phyloP scores from a whole-genome alignment of 2,888 invertebrate genomes.

The Spodoptera picta region DNA sequence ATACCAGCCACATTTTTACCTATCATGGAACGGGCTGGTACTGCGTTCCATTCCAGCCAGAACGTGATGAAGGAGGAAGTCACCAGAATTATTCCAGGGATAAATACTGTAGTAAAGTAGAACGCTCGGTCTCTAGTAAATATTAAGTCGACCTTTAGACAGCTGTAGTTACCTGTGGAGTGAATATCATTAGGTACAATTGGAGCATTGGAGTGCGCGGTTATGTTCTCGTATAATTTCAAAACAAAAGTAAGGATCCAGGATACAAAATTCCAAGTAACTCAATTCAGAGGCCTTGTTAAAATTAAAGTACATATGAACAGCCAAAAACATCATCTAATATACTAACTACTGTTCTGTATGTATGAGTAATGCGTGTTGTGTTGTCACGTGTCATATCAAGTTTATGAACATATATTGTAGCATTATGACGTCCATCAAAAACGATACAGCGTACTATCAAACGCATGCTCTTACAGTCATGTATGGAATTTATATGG shows the following conservation, averaged over 20 bases:
- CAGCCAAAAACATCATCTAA: slow-evolving; percentile 69
- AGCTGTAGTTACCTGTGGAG: slow-evolving; percentile 95
- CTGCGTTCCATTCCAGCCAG: slow-evolving; percentile 97
- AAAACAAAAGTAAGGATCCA: slow-evolving; percentile 64
- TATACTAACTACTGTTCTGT: slow-evolving; percentile 78
- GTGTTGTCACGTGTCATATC: slow-evolving; percentile 82
- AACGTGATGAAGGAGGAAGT: slow-evolving; percentile 96
- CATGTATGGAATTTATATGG: slow-evolving; percentile 61
- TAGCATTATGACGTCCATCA: slow-evolving; percentile 67
- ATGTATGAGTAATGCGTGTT: slow-evolving; percentile 88
- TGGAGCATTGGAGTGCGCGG: slow-evolving; percentile 61
- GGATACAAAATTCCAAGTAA: slow-evolving; percentile 85
- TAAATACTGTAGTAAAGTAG: slow-evolving; percentile 97
- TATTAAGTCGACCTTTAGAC: slow-evolving; percentile 95
- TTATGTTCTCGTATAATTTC: slow-evolving; percentile 53
- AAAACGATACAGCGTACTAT: slow-evolving; percentile 68
- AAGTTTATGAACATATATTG: slow-evolving; percentile 71
- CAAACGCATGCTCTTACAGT: slow-evolving; percentile 69
- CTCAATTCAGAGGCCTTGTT: slow-evolving; percentile 89
- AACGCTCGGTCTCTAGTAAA: slow-evolving; percentile 96
- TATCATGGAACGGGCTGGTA: slow-evolving; percentile 96
- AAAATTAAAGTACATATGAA: slow-evolving; percentile 72
- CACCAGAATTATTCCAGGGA: slow-evolving; percentile 96
- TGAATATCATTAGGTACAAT: slow-evolving; percentile 78
- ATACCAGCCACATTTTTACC: slow-evolving; percentile 89